A percentile compares a stretch with the other conserved stretches of the same genome.
These are phyloP conservation scores for Spongilla lacustris DNA, from an alignment of 37 sponge, comb jelly and placozoan species.

Conservation along the genomic window DNA sequence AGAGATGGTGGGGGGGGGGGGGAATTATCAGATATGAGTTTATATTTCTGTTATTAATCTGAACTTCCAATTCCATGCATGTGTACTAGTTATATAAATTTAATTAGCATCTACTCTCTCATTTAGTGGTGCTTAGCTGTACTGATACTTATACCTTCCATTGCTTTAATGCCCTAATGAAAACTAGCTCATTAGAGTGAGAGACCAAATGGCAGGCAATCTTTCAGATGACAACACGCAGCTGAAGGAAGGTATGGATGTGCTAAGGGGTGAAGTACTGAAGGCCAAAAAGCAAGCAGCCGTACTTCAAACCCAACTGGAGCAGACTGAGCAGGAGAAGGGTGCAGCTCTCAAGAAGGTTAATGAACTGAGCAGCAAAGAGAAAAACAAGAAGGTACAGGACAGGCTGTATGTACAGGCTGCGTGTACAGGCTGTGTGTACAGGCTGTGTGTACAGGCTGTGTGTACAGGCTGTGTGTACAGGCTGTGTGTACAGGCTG, in stretches of 20 bases:
- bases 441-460: not conserved
- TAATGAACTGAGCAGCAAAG: not conserved
- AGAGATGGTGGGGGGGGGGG: too few species aligned
- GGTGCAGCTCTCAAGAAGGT: not conserved
- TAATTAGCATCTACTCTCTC: too few species aligned
- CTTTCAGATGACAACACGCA: conserved; percentile 18
- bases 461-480: not conserved
- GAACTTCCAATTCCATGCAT: too few species aligned
- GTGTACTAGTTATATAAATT: too few species aligned
- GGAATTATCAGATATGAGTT: too few species aligned
- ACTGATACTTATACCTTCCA: too few species aligned
- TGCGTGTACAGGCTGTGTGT: not conserved
- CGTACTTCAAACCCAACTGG: not conserved
- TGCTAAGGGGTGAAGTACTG: conserved; percentile 7
- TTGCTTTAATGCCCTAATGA: too few species aligned
- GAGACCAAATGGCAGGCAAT: not conserved
- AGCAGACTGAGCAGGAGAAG: not conserved
- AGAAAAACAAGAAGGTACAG: not conserved
- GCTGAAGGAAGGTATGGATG: conserved; percentile 25
- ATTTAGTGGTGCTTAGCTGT: too few species aligned
- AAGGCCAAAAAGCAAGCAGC: conserved; percentile 2
- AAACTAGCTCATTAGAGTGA: not conserved
- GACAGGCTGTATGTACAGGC: not conserved
- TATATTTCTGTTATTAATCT: too few species aligned
- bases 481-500: not conserved